These are phyloP conservation scores for Myotis vivesi DNA, from an alignment of 2,797 vertebrate genomes.

Conservation along the genomic window DNA sequence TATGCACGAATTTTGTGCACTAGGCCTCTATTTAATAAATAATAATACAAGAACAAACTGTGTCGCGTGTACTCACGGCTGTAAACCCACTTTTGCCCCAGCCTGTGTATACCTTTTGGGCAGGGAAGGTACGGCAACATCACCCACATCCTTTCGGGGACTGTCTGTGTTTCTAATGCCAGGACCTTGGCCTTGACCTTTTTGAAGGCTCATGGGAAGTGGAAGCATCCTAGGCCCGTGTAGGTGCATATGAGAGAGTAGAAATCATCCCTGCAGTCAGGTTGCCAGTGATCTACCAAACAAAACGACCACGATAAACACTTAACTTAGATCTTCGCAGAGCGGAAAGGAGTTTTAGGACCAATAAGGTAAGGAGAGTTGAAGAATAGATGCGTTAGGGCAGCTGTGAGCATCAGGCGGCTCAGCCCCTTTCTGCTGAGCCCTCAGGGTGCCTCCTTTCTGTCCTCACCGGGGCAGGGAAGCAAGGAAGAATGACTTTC, in stretches of 20 bases:
- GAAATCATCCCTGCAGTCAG: not conserved
- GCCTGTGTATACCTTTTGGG: too few species aligned
- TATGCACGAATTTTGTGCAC: too few species aligned
- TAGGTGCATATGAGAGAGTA: not conserved
- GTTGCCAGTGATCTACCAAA: not conserved
- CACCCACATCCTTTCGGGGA: not conserved
- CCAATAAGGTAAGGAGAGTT: too few species aligned
- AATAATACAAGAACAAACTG: not conserved
- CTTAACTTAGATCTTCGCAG: not conserved
- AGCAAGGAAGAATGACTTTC: not conserved
- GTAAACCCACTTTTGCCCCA: not conserved
- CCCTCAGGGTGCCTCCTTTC: not conserved
- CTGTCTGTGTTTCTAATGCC: not conserved
- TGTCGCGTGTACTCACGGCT: not conserved
- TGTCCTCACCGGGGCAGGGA: rapidly evolving
- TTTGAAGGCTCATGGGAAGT: not conserved
- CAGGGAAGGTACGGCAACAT: not conserved
- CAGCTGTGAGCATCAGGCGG: not conserved
- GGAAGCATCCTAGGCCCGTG: not conserved
- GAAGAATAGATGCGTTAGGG: not conserved
- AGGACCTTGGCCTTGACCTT: not conserved
- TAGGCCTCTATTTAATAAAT: not conserved
- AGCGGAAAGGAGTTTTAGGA: not conserved
- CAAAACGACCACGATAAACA: not conserved
- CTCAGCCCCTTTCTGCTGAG: not conserved